These are phyloP conservation scores for Procambarus clarkii DNA, from an alignment of 1,140 invertebrate genomes.

Conservation along the genomic window DNA sequence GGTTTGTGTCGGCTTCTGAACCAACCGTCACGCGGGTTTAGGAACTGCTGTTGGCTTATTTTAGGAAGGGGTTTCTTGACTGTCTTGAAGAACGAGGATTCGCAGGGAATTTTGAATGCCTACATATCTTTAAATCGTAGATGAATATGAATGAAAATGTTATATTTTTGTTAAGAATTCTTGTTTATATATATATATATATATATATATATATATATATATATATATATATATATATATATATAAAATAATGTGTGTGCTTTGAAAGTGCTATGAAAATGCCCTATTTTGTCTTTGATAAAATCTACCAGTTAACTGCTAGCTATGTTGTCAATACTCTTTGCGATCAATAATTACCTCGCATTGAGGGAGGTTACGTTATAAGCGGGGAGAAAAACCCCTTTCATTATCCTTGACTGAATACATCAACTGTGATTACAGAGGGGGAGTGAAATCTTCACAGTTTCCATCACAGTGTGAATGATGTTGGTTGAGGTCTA, in stretches of 20 bases:
- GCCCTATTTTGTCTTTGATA: no score
- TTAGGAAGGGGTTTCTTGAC: neutral
- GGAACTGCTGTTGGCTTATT: neutral
- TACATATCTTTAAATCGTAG: no score
- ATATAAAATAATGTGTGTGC: no score
- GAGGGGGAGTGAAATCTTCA: neutral
- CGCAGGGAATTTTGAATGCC: no score
- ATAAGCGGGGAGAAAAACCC: no score
- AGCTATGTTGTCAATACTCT: no score
- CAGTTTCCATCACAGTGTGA: neutral
- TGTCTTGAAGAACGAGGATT: neutral
- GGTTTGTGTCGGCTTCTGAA: conserved; percentile 28
- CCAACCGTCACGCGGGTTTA: conserved; percentile 32
- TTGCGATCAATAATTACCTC: neutral
- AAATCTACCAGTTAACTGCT: no score
- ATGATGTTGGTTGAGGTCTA: neutral
- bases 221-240: no score
- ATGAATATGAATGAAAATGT: no score
- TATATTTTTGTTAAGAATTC: neutral
- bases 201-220: no score
- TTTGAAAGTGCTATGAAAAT: no score
- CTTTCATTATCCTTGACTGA: neutral
- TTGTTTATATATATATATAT: no score
- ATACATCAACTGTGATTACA: neutral
- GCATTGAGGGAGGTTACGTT: neutral